These are phyloP conservation scores for Marmota flaviventris DNA, from an alignment of 2,113 vertebrate genomes.

Conservation along the genomic window DNA sequence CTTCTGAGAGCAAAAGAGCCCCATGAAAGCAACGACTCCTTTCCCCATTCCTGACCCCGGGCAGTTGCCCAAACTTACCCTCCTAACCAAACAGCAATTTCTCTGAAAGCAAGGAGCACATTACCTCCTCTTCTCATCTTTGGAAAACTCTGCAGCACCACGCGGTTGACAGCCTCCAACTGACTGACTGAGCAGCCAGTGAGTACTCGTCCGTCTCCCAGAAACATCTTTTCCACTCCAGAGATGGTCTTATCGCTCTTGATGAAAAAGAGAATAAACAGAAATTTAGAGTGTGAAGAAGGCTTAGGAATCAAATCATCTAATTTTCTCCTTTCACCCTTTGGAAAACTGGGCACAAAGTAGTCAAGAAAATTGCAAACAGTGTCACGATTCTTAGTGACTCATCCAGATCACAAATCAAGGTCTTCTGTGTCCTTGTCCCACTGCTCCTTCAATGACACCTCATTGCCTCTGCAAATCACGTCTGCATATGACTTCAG, in stretches of 20 bases:
- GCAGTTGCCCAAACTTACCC: not conserved
- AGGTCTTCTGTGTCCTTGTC: not conserved
- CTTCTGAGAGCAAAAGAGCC: conserved; percentile 7
- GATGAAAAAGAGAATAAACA: conserved; percentile 14
- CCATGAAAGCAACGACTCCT: not conserved
- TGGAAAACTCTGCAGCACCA: not conserved
- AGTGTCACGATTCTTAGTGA: not conserved
- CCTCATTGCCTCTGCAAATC: not conserved
- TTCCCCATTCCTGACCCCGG: not conserved
- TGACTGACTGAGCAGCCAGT: not conserved
- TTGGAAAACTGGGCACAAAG: not conserved
- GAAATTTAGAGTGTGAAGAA: not conserved
- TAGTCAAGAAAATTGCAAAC: not conserved
- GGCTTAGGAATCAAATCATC: not conserved
- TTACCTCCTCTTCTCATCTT: not conserved
- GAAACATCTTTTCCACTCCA: not conserved
- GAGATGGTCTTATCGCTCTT: not conserved
- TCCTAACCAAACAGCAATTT: not conserved
- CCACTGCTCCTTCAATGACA: not conserved
- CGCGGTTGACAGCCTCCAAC: not conserved
- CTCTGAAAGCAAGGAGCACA: not conserved
- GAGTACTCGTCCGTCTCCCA: not conserved
- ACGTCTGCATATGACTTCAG: not conserved
- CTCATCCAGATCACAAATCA: not conserved
- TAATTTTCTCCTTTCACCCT: not conserved